Conservation (phyloP, 2,113 vertebrate species). For the Dromaius novaehollandiae region DNA sequence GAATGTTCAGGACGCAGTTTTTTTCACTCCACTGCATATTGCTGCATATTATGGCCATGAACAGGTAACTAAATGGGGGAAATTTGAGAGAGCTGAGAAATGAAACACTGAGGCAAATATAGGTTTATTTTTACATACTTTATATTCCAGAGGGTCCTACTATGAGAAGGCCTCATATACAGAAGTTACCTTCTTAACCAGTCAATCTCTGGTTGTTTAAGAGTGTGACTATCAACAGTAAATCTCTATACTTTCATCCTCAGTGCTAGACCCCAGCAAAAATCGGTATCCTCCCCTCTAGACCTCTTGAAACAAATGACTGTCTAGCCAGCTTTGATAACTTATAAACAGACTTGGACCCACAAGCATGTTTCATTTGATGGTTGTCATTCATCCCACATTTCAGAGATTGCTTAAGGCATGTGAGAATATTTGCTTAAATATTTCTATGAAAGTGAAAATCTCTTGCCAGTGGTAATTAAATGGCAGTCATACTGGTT, state of each 20-base stretch:
- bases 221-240: not conserved
- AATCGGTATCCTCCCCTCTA: not conserved
- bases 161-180: not conserved
- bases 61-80: constrained; percentile 73
- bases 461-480: not conserved
- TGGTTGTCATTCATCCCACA: not conserved
- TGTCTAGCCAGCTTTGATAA: not conserved
- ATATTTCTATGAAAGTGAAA: not conserved
- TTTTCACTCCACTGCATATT: constrained; percentile 93
- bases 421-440: not conserved
- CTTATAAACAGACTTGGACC: not conserved
- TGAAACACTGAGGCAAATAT: accelerated
- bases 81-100: not conserved
- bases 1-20: constrained; percentile 92
- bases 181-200: not conserved
- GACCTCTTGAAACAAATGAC: not conserved
- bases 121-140: not conserved
- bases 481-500: not conserved
- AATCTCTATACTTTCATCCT: not conserved
- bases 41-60: constrained; percentile 85
- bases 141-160: not conserved
- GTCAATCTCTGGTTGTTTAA: not conserved
- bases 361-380: not conserved
- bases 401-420: not conserved
- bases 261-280: not conserved